A percentile compares a stretch with the other conserved stretches of the same genome.
Conservation (phyloP, 1,140 invertebrate genomes). For the Ectropis grisescens region DNA sequence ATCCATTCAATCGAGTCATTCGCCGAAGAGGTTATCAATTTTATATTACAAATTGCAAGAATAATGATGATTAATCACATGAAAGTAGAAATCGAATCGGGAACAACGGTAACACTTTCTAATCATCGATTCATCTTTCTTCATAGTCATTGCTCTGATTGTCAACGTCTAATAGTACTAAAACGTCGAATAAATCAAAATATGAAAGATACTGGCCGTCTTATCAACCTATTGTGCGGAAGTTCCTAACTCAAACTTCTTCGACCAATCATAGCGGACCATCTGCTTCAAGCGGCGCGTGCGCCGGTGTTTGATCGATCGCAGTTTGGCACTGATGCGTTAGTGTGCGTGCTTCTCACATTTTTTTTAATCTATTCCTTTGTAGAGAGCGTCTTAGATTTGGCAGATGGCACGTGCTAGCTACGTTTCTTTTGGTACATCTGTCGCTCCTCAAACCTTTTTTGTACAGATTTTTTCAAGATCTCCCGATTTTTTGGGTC, state of each 20-base stretch:
- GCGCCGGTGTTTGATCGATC: conserved; percentile 50
- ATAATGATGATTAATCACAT: conserved; percentile 19
- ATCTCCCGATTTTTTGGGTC: conserved; percentile 44
- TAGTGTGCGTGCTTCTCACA: conserved; percentile 37
- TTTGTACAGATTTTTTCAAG: conserved; percentile 44
- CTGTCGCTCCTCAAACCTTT: conserved; percentile 49
- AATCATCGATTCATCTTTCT: conserved; percentile 1
- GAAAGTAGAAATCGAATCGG: conserved; percentile 22
- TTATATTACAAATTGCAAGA: too few relatives aligned
- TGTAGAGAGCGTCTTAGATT: conserved; percentile 46
- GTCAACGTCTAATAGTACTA: too few relatives aligned
- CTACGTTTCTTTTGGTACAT: conserved; percentile 57
- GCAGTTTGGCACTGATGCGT: conserved; percentile 20
- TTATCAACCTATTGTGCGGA: conserved; percentile 51
- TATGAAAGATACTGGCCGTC: conserved; percentile 5
- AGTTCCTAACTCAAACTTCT: conserved; percentile 45
- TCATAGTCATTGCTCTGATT: too few relatives aligned
- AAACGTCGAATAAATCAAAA: too few relatives aligned
- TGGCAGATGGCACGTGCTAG: conserved; percentile 66
- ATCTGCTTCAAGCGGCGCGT: conserved; percentile 51
- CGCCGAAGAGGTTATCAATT: too few relatives aligned
- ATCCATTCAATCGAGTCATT: too few relatives aligned
- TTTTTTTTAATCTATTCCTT: conserved; percentile 21
- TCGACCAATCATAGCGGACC: conserved; percentile 46
- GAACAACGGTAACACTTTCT: conserved; percentile 11